Evolutionary conservation across 1,140 invertebrate species (phyloP), one percentile per base, ranked within the genome.

Genomic region (Drosophila miranda): DNA sequence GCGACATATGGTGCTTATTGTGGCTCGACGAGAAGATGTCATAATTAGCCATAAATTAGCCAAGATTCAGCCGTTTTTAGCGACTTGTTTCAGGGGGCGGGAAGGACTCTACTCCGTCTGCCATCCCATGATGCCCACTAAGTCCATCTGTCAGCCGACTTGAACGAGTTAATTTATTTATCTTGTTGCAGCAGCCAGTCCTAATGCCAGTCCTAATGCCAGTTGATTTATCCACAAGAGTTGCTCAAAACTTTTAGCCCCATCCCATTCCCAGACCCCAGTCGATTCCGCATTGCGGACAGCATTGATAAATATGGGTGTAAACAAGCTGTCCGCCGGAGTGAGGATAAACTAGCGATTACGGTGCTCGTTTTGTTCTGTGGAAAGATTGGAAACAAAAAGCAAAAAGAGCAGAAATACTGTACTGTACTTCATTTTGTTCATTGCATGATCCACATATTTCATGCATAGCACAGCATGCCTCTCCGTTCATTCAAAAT

Each of bases 11-110:
- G 57, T 68, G 34, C 9, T 51, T 51, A 8, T 77, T 82, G 50
- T 54, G 28, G 28, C 28, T 7, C 30, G 30, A 30, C 8, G 8
- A 8, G 8, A 2, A 30, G 30, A 30, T 9, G 57, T 71, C 63
- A 70, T 78, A 78, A 83, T 83, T 75, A 83, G 51, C 75, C 64
- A 75, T 83, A 78, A 83, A 78, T 82, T 82, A 75, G 75, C 58
- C 49, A 46, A 50, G 50, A 72, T 55, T 78, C 71, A 75, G 57
- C 79, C 55, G 55, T 71, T 75, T 78, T 83, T 75, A 75, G 83
- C 71, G 79, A 75, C 58, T 71, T 83, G 64, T 60, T 75, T 78
- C 13, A 21, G 14, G 30, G 26, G 26, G 6, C 9, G 9, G 13
- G 4, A 6, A 43, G 46, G 46, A 21, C 34, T 54, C 49, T 43